phyloP scores from a whole-genome alignment of 2,797 vertebrate genomes.

The Darevskia nairensis region DNA sequence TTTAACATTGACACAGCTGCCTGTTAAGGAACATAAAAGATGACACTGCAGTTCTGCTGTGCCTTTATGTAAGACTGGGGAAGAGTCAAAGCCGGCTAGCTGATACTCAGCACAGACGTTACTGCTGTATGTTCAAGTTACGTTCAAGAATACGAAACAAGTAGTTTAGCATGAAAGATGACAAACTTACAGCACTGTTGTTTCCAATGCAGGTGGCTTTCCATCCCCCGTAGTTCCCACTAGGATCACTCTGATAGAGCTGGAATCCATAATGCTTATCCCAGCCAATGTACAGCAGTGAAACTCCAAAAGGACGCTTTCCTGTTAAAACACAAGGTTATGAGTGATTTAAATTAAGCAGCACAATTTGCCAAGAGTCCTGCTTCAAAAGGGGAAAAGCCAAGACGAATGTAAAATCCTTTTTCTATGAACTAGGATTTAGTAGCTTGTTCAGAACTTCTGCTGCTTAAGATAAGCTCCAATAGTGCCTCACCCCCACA shows the following conservation, averaged over 20 bases:
- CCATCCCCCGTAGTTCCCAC: slow-evolving; percentile 98
- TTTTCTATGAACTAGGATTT: slow-evolving; percentile 61
- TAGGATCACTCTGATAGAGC: slow-evolving; percentile 98
- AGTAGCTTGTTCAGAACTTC: slow-evolving; percentile 58
- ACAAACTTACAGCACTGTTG: slow-evolving; percentile 92
- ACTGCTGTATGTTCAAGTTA: no score
- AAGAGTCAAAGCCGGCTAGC: background rate
- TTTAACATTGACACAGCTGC: slow-evolving; percentile 98
- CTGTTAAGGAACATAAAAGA: slow-evolving; percentile 72
- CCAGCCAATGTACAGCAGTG: slow-evolving; percentile 98
- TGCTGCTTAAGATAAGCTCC: slow-evolving; percentile 61
- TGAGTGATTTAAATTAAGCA: slow-evolving; percentile 54
- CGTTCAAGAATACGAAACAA: background rate
- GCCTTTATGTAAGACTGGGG: background rate
- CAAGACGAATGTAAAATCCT: slow-evolving; percentile 29
- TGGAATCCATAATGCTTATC: slow-evolving; percentile 99
- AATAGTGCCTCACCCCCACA: background rate
- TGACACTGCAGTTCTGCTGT: background rate
- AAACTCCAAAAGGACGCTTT: slow-evolving; percentile 97
- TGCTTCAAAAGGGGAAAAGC: slow-evolving; percentile 23
- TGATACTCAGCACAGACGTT: background rate
- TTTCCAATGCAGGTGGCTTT: slow-evolving; percentile 99
- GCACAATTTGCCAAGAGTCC: slow-evolving; percentile 36
- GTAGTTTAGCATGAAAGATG: background rate
- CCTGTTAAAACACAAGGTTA: slow-evolving; percentile 78